These are phyloP conservation scores for Watsonalla cultraria DNA, from an alignment of 2,888 invertebrate genomes.

Conservation along the genomic window DNA sequence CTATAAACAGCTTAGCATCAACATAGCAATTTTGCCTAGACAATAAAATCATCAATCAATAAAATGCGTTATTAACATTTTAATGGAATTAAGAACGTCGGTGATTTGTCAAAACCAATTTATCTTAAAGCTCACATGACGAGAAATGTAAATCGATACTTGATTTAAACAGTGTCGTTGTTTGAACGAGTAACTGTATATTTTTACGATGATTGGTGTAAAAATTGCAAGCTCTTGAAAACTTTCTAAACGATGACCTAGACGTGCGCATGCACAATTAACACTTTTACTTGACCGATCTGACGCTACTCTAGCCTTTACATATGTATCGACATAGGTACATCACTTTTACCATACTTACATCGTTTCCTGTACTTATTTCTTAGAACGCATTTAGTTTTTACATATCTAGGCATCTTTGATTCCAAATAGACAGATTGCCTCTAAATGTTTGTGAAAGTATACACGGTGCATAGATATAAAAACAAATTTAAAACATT, in stretches of 20 bases:
- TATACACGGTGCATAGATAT: too few relatives aligned
- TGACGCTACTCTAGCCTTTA: constrained; percentile 4
- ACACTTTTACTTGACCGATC: constrained; percentile 13
- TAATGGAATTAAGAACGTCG: too few relatives aligned
- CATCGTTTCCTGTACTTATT: not conserved
- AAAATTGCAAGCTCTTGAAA: constrained; percentile 17
- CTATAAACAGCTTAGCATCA: too few relatives aligned
- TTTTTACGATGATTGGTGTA: constrained; percentile 15
- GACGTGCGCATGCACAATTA: constrained; percentile 20
- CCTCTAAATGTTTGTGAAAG: too few relatives aligned
- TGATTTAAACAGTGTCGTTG: not conserved
- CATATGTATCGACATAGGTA: not conserved
- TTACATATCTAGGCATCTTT: too few relatives aligned
- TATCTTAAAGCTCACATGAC: not conserved
- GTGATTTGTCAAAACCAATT: too few relatives aligned
- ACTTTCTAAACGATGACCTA: constrained; percentile 21
- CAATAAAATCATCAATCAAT: too few relatives aligned
- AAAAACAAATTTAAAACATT: too few relatives aligned
- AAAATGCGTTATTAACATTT: too few relatives aligned
- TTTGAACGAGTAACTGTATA: constrained; percentile 12
- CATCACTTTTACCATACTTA: not conserved
- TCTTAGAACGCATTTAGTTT: not conserved
- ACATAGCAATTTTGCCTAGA: too few relatives aligned
- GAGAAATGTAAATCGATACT: not conserved
- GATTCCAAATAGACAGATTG: too few relatives aligned